Base-by-base conservation (phyloP, 2,888 invertebrate genomes). In the Protodeltote pygarga region DNA sequence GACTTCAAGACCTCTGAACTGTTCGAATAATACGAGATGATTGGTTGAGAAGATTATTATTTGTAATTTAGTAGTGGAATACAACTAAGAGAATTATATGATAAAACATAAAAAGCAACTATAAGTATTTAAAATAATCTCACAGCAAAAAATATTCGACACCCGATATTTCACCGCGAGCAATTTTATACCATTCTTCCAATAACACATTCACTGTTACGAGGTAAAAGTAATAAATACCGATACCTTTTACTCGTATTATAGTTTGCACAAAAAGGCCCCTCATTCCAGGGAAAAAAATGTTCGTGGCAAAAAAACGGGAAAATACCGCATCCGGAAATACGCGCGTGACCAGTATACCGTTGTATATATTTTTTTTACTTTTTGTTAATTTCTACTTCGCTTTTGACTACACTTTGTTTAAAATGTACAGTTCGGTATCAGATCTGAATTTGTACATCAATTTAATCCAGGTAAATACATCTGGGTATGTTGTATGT, bases 271-370 rank as follows among this genome's bases (percentile, higher is more conserved):
- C 28, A 61, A 40, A 57, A 53, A 33, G 34, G n/a, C 6, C 20
- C 13, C 47, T 47, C 58, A 61, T 60, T 60, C 51, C 63, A 20
- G 39, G 45, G 28, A 44, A 58, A 54, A 58, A 65, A 65, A 58
- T 39, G 46, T 35, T 35, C 6, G 16, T 2, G 32, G 20, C 24
- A 25, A 40, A 41, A 50, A 38, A 21, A 45, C 15, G 0, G 2
- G 13, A 38, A 40, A 40, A 29, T 29, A 35, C 62, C 54, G 34
- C 45, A 42, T 37, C 49, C 24, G 58, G 47, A 47, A 50, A 50
- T 47, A 47, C 50, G 54, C 46, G 47, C 54, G 58, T 65, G 57
- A 61, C 57, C 57, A 23, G 61, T 55, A 21, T 49, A 42, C 62
- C 42, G 10, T 6, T 4, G 31, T 31, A 17, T 23, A 16, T 31